A percentile compares a stretch with the other conserved stretches of the same genome.
These are phyloP conservation scores for Xiphias gladius DNA, from an alignment of 2,113 vertebrate genomes.

Conservation along the genomic window DNA sequence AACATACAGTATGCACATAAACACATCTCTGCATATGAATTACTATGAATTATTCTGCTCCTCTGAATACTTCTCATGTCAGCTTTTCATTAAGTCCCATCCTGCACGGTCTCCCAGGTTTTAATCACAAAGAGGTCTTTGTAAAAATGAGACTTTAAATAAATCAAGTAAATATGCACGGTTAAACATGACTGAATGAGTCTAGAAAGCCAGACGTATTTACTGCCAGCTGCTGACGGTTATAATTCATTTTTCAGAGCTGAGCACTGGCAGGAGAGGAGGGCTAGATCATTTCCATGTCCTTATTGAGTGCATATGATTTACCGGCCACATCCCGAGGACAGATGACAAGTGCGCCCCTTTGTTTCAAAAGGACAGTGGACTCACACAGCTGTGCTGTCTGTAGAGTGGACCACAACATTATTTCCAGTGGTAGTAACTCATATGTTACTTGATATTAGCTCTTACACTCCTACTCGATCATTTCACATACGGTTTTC, in stretches of 20 bases:
- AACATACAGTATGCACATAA: background rate
- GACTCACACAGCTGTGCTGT: constrained; percentile 16
- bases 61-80: constrained; percentile 65
- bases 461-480: background rate
- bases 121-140: constrained; percentile 50
- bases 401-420: constrained; percentile 15
- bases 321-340: constrained; percentile 52
- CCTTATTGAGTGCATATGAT: constrained; percentile 47
- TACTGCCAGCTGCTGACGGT: constrained; percentile 40
- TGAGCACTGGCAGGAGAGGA: constrained; percentile 9
- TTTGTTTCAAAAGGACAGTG: constrained; percentile 52
- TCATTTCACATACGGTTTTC: constrained; percentile 1
- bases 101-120: constrained; percentile 5
- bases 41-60: background rate
- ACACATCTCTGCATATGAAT: constrained; percentile 47
- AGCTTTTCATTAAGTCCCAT: constrained; percentile 42
- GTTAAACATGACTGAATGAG: constrained; percentile 35
- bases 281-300: constrained; percentile 30
- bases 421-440: constrained; percentile 23
- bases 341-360: constrained; percentile 37
- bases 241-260: constrained; percentile 46
- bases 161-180: constrained; percentile 43
- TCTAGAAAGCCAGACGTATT: constrained; percentile 34
- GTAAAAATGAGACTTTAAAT: constrained; percentile 38
- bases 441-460: constrained; percentile 23